Evolutionary conservation across 2,797 vertebrate genomes (phyloP), one percentile per base, ranked within the genome.

Genomic region (Myotis planiceps): DNA sequence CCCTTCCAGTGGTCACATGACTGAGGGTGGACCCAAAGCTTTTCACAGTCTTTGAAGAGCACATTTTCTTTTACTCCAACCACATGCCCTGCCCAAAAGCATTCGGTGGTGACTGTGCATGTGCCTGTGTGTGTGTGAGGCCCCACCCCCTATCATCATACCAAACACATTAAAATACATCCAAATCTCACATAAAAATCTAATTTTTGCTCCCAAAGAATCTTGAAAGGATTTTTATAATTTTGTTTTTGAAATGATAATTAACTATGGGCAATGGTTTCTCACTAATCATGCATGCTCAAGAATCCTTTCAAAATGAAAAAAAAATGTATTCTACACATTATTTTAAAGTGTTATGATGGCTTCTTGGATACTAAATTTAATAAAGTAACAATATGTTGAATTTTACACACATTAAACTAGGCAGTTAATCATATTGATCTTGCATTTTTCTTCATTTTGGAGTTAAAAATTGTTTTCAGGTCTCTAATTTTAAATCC

Each of bases 221-320:
- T 90, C 80, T 90, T 72, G 76, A 95, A 93, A 76, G 18, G 27
- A 69, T 90, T 95, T 94, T 91, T 94, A 45, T 90, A 90, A 96
- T 90, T 97, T 78, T 90, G 51, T 45, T 71, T 93, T 90, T 34
- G 72, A 93, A 95, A 90, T 47, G 23, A 88, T 27, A 47, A 94
- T 91, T 91, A 94, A 80, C 53, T 32, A n/a, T 16, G 66, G 91
- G 90, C 86, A 86, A 86, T 7, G 32, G 45, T 65, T 74, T 92
- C 53, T 66, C 81, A 87, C 83, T 32, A 15, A 49, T 90, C 29
- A 12, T 5, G 25, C 29, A 92, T 23, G 68, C 29, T 92, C 12
- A 0, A 32, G 92, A 87, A 95, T 88, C 71, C 63, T 95, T 94
- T 93, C 78, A 65, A 92, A 94, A 90, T 75, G 92, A 96, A 58